These are phyloP conservation scores for Plestiodon gilberti DNA, from an alignment of 2,113 vertebrate species.

Conservation along the genomic window DNA sequence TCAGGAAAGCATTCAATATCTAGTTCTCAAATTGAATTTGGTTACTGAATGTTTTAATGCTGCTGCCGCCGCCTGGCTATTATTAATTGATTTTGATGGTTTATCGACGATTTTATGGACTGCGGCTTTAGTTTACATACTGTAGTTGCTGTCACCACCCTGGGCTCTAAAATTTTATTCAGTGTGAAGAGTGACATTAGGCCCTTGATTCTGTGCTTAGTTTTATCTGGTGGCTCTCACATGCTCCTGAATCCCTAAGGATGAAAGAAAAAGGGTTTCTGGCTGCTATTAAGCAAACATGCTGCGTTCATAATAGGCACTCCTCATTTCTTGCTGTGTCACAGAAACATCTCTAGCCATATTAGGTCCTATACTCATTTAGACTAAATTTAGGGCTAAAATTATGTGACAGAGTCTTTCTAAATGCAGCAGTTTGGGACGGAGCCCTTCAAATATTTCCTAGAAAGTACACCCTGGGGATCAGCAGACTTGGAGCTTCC, in stretches of 20 bases:
- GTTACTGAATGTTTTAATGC: too few relatives aligned
- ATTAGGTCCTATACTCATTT: not conserved
- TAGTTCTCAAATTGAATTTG: too few relatives aligned
- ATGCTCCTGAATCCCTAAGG: not conserved
- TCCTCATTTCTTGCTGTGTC: not conserved
- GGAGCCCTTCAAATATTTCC: not conserved
- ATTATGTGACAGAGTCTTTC: not conserved
- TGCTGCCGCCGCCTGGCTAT: too few relatives aligned
- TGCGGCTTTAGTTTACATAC: too few relatives aligned
- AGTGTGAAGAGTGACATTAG: not conserved
- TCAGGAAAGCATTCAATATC: too few relatives aligned
- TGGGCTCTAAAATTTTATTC: not conserved
- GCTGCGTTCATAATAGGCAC: not conserved
- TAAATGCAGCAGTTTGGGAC: not conserved
- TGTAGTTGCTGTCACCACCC: too few relatives aligned
- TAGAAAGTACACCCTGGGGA: accelerated
- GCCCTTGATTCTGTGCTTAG: not conserved
- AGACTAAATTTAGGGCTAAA: not conserved
- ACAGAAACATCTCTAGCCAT: not conserved
- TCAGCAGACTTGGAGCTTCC: not conserved
- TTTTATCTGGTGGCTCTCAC: not conserved
- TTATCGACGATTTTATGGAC: too few relatives aligned
- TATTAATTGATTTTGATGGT: too few relatives aligned
- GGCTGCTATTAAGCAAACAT: not conserved
- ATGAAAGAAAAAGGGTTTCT: not conserved